Evolutionary conservation across 2,888 invertebrate species (phyloP).

Genomic region (Eumerus sabulonum): DNA sequence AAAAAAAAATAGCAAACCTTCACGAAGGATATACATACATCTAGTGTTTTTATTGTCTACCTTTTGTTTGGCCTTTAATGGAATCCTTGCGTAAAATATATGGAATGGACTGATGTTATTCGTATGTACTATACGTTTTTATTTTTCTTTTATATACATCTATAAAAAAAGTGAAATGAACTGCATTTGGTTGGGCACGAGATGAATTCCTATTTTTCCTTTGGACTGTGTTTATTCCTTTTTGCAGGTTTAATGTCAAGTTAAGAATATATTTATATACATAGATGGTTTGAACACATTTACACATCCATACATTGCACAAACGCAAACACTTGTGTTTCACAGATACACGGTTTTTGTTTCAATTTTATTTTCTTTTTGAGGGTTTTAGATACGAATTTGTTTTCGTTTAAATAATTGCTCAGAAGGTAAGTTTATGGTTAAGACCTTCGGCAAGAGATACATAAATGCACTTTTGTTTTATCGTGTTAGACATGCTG

Average conservation of each 20-base stretch:
- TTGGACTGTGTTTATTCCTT: conserved; percentile 40
- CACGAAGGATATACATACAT: no score
- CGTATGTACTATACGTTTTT: not conserved
- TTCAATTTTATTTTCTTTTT: no score
- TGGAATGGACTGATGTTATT: conserved; percentile 35
- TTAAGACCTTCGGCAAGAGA: no score
- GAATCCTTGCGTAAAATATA: conserved; percentile 48
- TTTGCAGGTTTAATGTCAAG: conserved; percentile 50
- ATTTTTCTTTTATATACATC: conserved; percentile 12
- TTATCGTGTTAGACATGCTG: no score
- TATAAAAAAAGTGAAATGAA: conserved; percentile 19
- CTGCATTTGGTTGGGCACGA: conserved; percentile 62
- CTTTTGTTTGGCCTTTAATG: conserved; percentile 31
- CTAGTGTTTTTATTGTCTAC: conserved; percentile 41
- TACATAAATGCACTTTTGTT: no score
- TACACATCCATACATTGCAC: conserved; percentile 25
- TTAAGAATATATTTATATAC: conserved; percentile 23
- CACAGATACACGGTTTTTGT: not conserved
- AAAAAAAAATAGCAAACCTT: conserved; percentile 21
- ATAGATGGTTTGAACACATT: conserved; percentile 3
- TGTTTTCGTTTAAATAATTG: no score
- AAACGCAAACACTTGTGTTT: conserved; percentile 10
- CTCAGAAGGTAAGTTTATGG: no score
- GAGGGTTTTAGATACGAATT: no score
- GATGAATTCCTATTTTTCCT: conserved; percentile 34